Evolutionary conservation across 1,140 invertebrate species (phyloP).

Genomic region (Aphelinus atriplicis): DNA sequence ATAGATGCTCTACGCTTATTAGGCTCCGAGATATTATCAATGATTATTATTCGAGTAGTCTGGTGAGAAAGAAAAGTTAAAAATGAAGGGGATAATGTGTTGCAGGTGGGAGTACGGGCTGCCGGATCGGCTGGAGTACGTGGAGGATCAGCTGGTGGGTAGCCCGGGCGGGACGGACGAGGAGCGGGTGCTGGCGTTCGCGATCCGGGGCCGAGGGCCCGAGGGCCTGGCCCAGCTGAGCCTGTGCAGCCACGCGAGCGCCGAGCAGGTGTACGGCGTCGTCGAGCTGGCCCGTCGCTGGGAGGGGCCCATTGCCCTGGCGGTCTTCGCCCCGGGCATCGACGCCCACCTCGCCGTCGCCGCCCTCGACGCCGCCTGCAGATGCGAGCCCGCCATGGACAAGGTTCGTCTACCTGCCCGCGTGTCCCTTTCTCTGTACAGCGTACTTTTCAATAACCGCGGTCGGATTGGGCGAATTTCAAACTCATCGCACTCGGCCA

Average conservation of each 20-base stretch:
- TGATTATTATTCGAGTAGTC: no score
- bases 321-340: slow-evolving; percentile 76
- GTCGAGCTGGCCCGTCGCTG: slow-evolving; percentile 74
- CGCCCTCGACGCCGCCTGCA: slow-evolving; percentile 72
- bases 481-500: no score
- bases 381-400: slow-evolving; percentile 73
- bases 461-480: no score
- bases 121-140: slow-evolving; percentile 68
- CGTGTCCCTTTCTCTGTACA: no score
- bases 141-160: slow-evolving; percentile 55
- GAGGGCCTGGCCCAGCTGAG: slow-evolving; percentile 64
- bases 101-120: slow-evolving; percentile 70
- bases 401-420: slow-evolving; percentile 56
- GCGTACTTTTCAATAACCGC: no score
- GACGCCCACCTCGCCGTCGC: slow-evolving; percentile 73
- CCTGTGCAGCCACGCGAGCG: slow-evolving; percentile 79
- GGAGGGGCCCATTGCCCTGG: slow-evolving; percentile 79
- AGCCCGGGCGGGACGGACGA: slow-evolving; percentile 57
- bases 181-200: slow-evolving; percentile 75
- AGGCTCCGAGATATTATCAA: no score
- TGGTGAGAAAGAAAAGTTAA: neutral
- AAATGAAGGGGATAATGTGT: neutral
- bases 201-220: slow-evolving; percentile 54
- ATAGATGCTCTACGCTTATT: no score
- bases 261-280: slow-evolving; percentile 78